Evolutionary conservation across 2,113 vertebrate species (phyloP).

Genomic region (Rhabdornis inornatus): DNA sequence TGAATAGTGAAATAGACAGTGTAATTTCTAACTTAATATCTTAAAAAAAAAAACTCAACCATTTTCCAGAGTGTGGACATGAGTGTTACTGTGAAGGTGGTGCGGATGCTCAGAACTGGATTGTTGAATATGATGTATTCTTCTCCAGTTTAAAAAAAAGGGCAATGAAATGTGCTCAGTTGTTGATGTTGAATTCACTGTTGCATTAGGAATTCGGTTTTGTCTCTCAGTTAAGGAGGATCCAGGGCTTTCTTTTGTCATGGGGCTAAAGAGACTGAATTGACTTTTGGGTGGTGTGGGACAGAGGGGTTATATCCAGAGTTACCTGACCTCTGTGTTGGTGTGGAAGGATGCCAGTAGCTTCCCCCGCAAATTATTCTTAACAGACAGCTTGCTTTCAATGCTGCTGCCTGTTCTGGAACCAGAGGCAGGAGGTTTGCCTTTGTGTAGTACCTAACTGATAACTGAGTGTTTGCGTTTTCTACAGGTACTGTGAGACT

Average conservation of each 20-base stretch:
- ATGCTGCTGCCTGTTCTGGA: background rate
- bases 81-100: background rate
- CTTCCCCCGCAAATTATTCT: rapidly evolving
- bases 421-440: background rate
- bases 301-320: background rate
- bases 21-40: background rate
- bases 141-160: background rate
- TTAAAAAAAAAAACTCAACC: background rate
- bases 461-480: background rate
- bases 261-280: background rate
- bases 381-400: background rate
- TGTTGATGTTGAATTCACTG: background rate
- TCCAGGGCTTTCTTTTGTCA: background rate
- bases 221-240: background rate
- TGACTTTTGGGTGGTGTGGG: background rate
- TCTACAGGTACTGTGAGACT: background rate
- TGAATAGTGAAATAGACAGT: background rate
- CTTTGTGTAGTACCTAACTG: background rate
- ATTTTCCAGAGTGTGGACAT: background rate
- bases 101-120: background rate
- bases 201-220: background rate
- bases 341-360: background rate
- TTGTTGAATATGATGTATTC: background rate
- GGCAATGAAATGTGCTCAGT: background rate
- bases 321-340: background rate